Base-by-base conservation (phyloP, 1,140 invertebrate genomes). In the Eufriesea mexicana region DNA sequence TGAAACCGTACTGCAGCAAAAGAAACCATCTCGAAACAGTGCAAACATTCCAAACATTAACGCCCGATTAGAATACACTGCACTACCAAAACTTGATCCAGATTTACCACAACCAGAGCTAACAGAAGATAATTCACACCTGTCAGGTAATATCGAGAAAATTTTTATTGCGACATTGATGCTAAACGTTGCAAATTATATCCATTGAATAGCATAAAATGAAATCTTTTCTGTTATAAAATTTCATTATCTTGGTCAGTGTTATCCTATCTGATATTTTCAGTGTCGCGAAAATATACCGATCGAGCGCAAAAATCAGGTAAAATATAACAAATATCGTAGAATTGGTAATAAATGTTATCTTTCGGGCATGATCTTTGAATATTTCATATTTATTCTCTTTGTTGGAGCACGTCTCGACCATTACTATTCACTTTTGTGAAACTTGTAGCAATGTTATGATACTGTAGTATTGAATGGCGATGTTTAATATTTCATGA, bases 1-100 rank as follows among this genome's bases (percentile, higher is more conserved):
- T 45, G 95, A 94, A 75, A 95, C 94, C 18, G 89, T 92, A 2
- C 76, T 95, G n/a, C 94, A 95, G 78, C 94, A 95, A 55, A 95
- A 95, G 79, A 94, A 94, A 91, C 93, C 93, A 7, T 92, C 92
- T 7, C 86, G 92, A 0, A 93, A 92, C 83, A 93, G 89, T 61
- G 84, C 90, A 12, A 93, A 90, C 70, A 91, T 94, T 68, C 92
- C 94, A 62, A 93, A 91, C 72, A 91, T 95, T 54, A 92, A 89
- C 20, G 86, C 95, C 25, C 91, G 91, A 82, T 89, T 95, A 88
- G 93, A 95, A 59, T 95, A 95, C 80, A 94, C 95, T 0, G 84
- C 94, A 0, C 90, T 95, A 45, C 92, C 94, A 9, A 89, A 88
- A 28, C 84, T 95, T 72, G 92, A 94, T 51, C 90, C 94, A 20